Percentiles rank a stretch among this genome's conserved stretches.
Evolutionary conservation across 30 jellyfish, hydroid and myxozoan genomes (phyloP).

Genomic region (Aurelia coerulea): DNA sequence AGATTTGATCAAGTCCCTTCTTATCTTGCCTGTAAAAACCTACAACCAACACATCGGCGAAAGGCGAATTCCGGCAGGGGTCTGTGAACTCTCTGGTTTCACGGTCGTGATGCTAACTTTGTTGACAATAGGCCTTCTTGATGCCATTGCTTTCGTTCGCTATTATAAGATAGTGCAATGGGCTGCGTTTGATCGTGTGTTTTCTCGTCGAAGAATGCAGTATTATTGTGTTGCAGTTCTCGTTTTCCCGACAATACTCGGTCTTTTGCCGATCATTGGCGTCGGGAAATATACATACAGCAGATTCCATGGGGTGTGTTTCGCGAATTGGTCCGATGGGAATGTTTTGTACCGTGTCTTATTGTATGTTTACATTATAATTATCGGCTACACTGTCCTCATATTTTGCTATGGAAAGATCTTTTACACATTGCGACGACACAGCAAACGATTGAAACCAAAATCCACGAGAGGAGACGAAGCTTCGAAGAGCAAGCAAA

Average conservation of each 20-base stretch:
- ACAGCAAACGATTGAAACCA: background rate
- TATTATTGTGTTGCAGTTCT: background rate
- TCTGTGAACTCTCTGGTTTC: conserved; percentile 70
- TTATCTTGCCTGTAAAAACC: conserved; percentile 26
- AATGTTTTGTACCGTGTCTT: conserved; percentile 52
- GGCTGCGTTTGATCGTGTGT: background rate
- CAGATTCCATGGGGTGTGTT: conserved; percentile 74
- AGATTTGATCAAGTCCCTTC: conserved; percentile 30
- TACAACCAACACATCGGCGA: conserved; percentile 8
- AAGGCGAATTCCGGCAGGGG: background rate
- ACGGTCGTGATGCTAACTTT: conserved; percentile 36
- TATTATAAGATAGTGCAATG: conserved; percentile 62
- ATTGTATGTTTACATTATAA: conserved; percentile 52
- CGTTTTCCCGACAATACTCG: background rate
- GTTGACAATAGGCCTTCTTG: conserved; percentile 62
- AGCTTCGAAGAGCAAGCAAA: background rate
- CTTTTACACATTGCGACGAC: conserved; percentile 28
- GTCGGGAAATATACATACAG: conserved; percentile 72
- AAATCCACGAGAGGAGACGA: background rate
- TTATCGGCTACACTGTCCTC: conserved; percentile 56
- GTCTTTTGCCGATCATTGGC: conserved; percentile 54
- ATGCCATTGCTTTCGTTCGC: conserved; percentile 73
- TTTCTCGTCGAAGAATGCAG: conserved; percentile 4
- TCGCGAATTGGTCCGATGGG: conserved; percentile 71
- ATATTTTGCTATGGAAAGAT: conserved; percentile 50